Evolutionary conservation across 1,140 invertebrate species (phyloP), one percentile per base, ranked within the genome.

Genomic region (Cherax destructor): DNA sequence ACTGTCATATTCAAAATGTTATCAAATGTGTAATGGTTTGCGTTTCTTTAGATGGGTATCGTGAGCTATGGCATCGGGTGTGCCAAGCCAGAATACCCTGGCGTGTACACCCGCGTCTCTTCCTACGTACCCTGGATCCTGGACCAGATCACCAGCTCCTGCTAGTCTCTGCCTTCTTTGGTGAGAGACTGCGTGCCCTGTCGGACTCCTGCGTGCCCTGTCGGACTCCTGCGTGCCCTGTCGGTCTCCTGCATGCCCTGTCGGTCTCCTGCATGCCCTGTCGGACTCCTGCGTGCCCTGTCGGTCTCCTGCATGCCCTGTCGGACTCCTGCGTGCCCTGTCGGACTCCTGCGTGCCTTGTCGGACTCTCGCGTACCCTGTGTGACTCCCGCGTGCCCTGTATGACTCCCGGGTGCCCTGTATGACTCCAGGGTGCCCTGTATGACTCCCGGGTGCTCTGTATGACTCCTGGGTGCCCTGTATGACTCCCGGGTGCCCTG

Each of bases 41-140:
- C 13, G 80, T 24, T 41, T 61, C 56, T 24, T 30, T 56, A 83
- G 80, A 13, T 83, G n/a, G 80, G 80, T n/a, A 13, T 61, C 21
- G 80, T 83, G 52, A 83, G 80, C 56, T 83, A 83, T 41, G 80
- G 80, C 6, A 61, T 83, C n/a, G 52, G 80, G n/a, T 83, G 80
- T 41, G 80, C 80, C 4, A 61, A 41, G 9, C 18, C 52, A 6
- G 61, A 83, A 7, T 83, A 61, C 80, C 80, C 80, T 0, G 78
- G 78, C 21, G 78, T 80, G 11, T 80, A 80, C 78, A 52, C 49
- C 0, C 21, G 49, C 11, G 49, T 80, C 2, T 80, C 78, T 5
- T n/a, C 7, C 78, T 80, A 52, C 49, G 78, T 59, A 4, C 52
- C 78, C 4, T 80, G 78, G 78, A 80, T 80, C 78, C 49, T 52